Evolutionary conservation across 2,113 vertebrate species (phyloP).

Genomic region (Microcebus jonahi): DNA sequence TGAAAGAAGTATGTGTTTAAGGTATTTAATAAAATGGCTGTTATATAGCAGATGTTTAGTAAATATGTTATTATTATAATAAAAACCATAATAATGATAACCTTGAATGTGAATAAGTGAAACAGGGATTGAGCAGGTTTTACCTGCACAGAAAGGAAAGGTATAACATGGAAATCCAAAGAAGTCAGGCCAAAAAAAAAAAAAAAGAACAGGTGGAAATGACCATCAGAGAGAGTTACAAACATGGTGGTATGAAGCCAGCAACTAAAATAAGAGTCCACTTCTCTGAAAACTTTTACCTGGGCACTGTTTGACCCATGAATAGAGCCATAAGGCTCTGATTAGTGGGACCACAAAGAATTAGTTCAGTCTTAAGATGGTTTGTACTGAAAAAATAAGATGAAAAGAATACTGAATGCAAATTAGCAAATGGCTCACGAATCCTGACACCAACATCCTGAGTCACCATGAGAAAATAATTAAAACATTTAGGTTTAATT

Average conservation of each 20-base stretch:
- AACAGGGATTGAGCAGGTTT: background rate
- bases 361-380: background rate
- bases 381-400: background rate
- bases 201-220: background rate
- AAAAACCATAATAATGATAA: background rate
- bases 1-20: background rate
- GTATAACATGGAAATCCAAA: background rate
- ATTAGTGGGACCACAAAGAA: background rate
- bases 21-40: background rate
- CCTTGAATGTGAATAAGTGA: background rate
- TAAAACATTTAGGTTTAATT: background rate
- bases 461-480: background rate
- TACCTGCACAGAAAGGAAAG: background rate
- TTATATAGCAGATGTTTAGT: background rate
- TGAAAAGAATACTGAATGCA: background rate
- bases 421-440: background rate
- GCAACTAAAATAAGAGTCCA: background rate
- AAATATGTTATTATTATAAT: background rate
- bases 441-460: background rate
- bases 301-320: rapidly evolving
- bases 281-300: background rate
- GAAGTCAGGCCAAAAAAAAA: background rate
- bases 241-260: background rate
- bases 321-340: background rate
- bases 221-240: background rate